These are phyloP conservation scores for Spea bombifrons DNA, from an alignment of 2,113 vertebrate species.

Conservation along the genomic window DNA sequence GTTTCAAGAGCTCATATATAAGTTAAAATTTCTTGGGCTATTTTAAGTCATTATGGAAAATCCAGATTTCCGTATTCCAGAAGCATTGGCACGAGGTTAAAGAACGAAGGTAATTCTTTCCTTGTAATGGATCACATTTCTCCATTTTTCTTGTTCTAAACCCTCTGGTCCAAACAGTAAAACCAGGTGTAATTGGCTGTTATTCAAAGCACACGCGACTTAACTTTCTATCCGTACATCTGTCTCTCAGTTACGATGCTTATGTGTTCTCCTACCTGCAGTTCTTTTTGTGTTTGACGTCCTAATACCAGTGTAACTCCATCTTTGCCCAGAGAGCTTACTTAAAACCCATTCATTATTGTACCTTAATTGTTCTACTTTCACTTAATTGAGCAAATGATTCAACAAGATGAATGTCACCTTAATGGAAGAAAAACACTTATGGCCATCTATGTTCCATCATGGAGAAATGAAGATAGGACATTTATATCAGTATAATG, in stretches of 20 bases:
- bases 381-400: constrained; percentile 22
- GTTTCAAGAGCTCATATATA: neutral
- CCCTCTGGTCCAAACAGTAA: constrained; percentile 56
- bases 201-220: constrained; percentile 56
- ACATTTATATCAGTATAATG: neutral
- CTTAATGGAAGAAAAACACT: constrained; percentile 5
- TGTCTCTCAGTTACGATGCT: constrained; percentile 44
- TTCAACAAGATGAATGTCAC: constrained; percentile 26
- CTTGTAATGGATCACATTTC: constrained; percentile 56
- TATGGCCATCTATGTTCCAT: neutral
- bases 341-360: constrained; percentile 42
- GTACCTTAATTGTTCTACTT: constrained; percentile 26
- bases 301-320: constrained; percentile 53
- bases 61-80: neutral
- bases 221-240: constrained; percentile 44
- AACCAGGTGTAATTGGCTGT: constrained; percentile 58
- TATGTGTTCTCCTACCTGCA: constrained; percentile 13
- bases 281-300: constrained; percentile 55
- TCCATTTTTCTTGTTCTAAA: constrained; percentile 41
- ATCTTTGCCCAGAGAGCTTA: constrained; percentile 48
- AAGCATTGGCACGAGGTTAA: constrained; percentile 36
- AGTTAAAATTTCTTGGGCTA: constrained; percentile 33
- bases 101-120: constrained; percentile 42
- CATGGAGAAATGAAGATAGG: neutral
- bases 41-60: constrained; percentile 32